Evolutionary conservation across 2,888 invertebrate genomes (phyloP).

Genomic region (Platerodrilus igneus): DNA sequence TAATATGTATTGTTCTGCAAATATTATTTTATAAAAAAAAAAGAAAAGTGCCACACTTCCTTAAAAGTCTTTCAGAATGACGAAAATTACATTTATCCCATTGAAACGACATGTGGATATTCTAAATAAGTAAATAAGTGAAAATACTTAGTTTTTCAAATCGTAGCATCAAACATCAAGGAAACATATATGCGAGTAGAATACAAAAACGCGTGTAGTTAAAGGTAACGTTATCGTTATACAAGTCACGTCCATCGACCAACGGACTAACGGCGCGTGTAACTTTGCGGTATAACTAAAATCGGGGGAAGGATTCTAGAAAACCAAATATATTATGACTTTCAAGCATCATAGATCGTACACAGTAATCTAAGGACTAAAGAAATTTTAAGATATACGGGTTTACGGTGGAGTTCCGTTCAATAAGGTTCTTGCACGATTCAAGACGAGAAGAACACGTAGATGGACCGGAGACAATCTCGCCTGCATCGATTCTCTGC

Average conservation of each 20-base stretch:
- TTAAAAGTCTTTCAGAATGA: no score
- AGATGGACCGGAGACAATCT: constrained; percentile 39
- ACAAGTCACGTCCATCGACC: constrained; percentile 32
- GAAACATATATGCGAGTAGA: no score
- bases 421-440: constrained; percentile 11
- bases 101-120: no score
- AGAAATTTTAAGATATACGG: constrained; percentile 16
- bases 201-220: constrained; percentile 38
- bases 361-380: constrained; percentile 15
- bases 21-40: no score
- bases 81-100: no score
- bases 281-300: constrained; percentile 38
- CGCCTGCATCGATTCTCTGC: constrained; percentile 39
- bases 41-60: no score
- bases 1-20: no score
- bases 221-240: constrained; percentile 37
- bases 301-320: constrained; percentile 27
- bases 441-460: no score
- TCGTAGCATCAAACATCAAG: constrained; percentile 20
- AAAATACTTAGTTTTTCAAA: constrained; percentile 17
- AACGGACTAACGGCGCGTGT: constrained; percentile 47
- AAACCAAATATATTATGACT: constrained; percentile 34
- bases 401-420: constrained; percentile 13
- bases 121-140: constrained; percentile 16
- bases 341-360: constrained; percentile 27